Base-by-base conservation (phyloP, 2,888 invertebrate species). In the Cheilosia grossa region DNA sequence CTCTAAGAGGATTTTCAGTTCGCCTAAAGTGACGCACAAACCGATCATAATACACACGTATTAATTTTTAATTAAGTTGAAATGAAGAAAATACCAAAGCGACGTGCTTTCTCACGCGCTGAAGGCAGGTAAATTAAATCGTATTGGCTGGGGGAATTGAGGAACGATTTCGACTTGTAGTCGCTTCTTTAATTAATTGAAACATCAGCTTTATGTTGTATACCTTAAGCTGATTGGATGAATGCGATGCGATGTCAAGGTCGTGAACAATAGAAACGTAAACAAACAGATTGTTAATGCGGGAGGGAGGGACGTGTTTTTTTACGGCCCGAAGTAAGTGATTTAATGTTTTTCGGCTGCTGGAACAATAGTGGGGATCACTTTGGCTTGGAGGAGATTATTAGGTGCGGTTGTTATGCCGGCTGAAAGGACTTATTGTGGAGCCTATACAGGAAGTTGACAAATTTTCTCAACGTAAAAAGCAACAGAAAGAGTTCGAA, bases 121-220 rank as follows among this genome's bases (percentile, higher is more conserved):
- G 15, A 51, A 33, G 21, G 67, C 30, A 24, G 19, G 67, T 30
- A 33, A 59, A 44, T 42, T 30, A 59, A 66, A 58, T 58, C 24
- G 30, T 37, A 37, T 51, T 51, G 47, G 9, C 0, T 59, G 21
- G 47, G 56, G 44, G 47, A 47, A 63, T 63, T 56, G 10, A 69
- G 69, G n/a, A 40, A 61, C 44, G 30, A 61, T 21, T 10, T 27
- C 15, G 33, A 30, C 15, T 47, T 69, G 17, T 17, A 19, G 40
- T 47, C 17, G 51, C 21, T 37, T 66, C 19, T 67, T 59, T 33
- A 47, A 63, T 56, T 70, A 63, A 70, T 70, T 78, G 69, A 78
- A 53, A 67, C 42, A 59, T 77, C 61, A 54, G 59, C 44, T 67
- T 67, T 51, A 19, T 30, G 17, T 44, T 33, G 44, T 17, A 33